Conservation (phyloP, 2,797 vertebrate species). For the Liparis tanakae region DNA sequence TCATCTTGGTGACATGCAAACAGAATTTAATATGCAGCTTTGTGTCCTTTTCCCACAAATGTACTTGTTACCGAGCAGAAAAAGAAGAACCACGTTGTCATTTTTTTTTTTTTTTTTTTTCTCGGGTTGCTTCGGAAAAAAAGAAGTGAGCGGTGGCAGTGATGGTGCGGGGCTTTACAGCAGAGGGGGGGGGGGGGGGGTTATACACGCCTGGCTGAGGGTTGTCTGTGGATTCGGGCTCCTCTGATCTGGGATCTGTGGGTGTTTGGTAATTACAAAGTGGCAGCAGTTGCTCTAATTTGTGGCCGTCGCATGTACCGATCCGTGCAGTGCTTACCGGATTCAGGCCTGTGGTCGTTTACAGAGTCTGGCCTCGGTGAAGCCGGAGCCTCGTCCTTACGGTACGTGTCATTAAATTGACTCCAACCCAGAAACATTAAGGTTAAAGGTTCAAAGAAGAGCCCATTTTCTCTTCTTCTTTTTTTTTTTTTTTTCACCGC, state of each 20-base stretch:
- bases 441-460: conserved; percentile 5
- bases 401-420: conserved; percentile 23
- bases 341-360: conserved; percentile 35
- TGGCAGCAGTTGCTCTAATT: conserved; percentile 43
- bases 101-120: too few species aligned
- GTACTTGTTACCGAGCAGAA: conserved; percentile 22
- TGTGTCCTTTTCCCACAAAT: conserved; percentile 23
- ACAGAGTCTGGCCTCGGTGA: conserved; percentile 40
- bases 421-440: conserved; percentile 6
- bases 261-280: conserved; percentile 64
- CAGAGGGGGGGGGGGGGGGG: conserved; percentile 19
- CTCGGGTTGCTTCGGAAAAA: conserved; percentile 36
- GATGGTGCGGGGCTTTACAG: conserved; percentile 21
- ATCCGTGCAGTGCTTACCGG: conserved; percentile 55
- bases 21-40: conserved; percentile 14
- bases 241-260: conserved; percentile 62
- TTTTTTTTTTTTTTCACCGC: not conserved
- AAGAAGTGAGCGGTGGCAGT: conserved; percentile 22
- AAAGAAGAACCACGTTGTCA: conserved; percentile 34
- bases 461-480: conserved; percentile 1
- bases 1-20: conserved; percentile 31
- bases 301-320: conserved; percentile 44
- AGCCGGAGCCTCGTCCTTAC: conserved; percentile 48
- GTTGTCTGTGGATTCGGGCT: conserved; percentile 53
- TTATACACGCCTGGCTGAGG: conserved; percentile 36